phyloP scores from a whole-genome alignment of 2,888 invertebrate genomes.

The Andrena fulva region DNA sequence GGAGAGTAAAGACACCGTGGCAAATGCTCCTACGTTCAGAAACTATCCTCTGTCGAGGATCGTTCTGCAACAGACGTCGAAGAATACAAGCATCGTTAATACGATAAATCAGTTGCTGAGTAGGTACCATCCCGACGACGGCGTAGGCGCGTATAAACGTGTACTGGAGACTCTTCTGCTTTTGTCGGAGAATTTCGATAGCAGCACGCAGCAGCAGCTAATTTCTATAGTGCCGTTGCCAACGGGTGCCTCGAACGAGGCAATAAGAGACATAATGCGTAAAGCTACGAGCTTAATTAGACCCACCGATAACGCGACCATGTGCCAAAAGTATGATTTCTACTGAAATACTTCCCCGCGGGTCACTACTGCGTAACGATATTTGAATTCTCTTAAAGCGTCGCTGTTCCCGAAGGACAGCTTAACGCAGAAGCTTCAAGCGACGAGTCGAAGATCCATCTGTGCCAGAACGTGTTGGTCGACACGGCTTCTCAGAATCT shows the following conservation, averaged over 20 bases:
- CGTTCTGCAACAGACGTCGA: conserved; percentile 69
- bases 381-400: conserved; percentile 6
- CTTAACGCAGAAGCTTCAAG: not conserved
- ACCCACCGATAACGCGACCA: conserved; percentile 1
- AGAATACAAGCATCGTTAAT: conserved; percentile 72
- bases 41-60: conserved; percentile 74
- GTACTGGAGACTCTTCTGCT: conserved; percentile 73
- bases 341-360: not conserved
- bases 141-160: conserved; percentile 75
- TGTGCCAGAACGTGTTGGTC: conserved; percentile 20
- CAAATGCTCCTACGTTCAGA: conserved; percentile 44
- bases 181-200: conserved; percentile 74
- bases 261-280: conserved; percentile 73
- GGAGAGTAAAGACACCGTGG: conserved; percentile 37
- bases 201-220: conserved; percentile 70
- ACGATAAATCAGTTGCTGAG: conserved; percentile 75
- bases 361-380: not conserved
- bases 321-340: conserved; percentile 39
- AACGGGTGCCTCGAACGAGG: conserved; percentile 68
- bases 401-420: conserved; percentile 10
- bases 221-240: conserved; percentile 77
- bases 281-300: conserved; percentile 71
- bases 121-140: conserved; percentile 79
- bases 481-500: conserved; percentile 13
- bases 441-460: conserved; percentile 12